These are phyloP conservation scores for Camelus bactrianus DNA, from an alignment of 2,113 vertebrate genomes.

Conservation along the genomic window DNA sequence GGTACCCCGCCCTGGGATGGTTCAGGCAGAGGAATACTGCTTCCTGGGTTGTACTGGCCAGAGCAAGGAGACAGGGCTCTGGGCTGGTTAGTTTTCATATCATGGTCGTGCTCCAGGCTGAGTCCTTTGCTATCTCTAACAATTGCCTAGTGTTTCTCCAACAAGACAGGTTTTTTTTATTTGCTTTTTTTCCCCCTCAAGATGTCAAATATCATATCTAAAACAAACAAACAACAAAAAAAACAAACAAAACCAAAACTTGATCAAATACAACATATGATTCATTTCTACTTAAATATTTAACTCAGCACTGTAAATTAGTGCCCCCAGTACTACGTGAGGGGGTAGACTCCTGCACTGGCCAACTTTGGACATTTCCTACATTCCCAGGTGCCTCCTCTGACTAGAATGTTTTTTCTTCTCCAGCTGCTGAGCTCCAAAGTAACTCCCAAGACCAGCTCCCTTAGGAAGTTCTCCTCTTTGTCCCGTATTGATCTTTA, in stretches of 20 bases:
- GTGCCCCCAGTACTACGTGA: accelerated
- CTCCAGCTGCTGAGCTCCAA: not conserved
- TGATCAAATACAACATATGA: too few species aligned
- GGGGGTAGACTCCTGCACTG: accelerated
- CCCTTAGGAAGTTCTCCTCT: not conserved
- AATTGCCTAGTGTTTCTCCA: not conserved
- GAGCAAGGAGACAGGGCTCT: not conserved
- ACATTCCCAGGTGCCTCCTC: not conserved
- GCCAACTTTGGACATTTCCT: not conserved
- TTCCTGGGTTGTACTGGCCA: not conserved
- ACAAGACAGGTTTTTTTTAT: not conserved
- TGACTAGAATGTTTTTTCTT: not conserved
- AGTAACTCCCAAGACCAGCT: not conserved
- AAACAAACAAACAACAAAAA: too few species aligned
- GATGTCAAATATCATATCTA: not conserved
- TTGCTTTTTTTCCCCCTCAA: not conserved
- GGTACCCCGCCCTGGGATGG: not conserved
- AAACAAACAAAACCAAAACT: not conserved
- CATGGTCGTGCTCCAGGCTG: not conserved
- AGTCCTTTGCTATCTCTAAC: not conserved
- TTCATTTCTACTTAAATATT: not conserved
- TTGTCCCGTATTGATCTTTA: not conserved
- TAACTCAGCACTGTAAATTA: not conserved
- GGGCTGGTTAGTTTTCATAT: not conserved
- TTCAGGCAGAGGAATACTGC: not conserved